Base-by-base conservation (phyloP, 1,140 invertebrate species). In the Cyphomyrmex costatus region DNA sequence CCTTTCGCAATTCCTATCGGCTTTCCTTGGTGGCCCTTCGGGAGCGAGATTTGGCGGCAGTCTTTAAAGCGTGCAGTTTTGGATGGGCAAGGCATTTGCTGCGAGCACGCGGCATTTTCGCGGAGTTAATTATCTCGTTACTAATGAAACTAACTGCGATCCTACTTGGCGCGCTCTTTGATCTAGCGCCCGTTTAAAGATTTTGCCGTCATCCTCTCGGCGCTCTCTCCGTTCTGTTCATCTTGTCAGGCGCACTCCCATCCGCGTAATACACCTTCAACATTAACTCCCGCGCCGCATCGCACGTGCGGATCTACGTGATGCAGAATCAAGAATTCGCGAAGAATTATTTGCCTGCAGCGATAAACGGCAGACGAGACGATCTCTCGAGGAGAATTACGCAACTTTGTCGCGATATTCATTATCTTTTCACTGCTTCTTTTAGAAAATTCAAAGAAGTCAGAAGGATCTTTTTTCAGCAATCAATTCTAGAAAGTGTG, bases 91-190 rank as follows among this genome's bases (percentile, higher is more conserved):
- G 56, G 46, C 30, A 16, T 24, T 27, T 14, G 78, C 33, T 24
- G 36, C 76, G 14, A 14, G 2, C 14, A 8, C 53, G 19, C 42
- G 4, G 10, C 68, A 83, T 73, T 24, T 49, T 58, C 61, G 56
- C 74, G 53, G 24, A 71, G 36, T 71, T 78, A 86, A 89, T 89
- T 79, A 89, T 51, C 61, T 60, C 56, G 60, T 88, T 58, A 86
- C 56, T 89, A 89, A 89, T 82, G 76, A 89, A 89, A 82, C 87
- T 82, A 88, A 88, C 86, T 86, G 76, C 61, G 88, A 82, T 82
- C 83, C 61, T 49, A 80, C 61, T 56, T n/a, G 63, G 66, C 51
- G 83, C 60, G 76, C 46, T 78, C 83, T 65, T 79, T 70, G 87
- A 86, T 56, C 53, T 46, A 46, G 49, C 53, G 79, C 85, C 63